phyloP scores from a whole-genome alignment of 2,113 vertebrate species.

The Periophthalmodon schlosseri region DNA sequence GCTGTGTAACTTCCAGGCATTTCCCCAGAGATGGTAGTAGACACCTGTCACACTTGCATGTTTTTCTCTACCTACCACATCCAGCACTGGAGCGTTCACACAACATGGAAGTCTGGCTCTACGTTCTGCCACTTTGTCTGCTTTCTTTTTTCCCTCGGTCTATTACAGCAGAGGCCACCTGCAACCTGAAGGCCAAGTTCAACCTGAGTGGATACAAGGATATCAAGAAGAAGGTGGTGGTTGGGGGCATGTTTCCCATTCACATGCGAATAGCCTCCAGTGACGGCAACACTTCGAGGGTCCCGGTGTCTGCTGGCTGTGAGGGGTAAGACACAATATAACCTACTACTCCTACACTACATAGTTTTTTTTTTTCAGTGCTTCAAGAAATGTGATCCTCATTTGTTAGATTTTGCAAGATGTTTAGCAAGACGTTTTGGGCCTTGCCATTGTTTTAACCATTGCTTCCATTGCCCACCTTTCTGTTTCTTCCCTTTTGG shows the following conservation, averaged over 20 bases:
- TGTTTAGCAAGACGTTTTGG: too few species aligned
- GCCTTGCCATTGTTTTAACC: too few species aligned
- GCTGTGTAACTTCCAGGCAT: neutral
- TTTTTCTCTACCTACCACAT: conserved; percentile 25
- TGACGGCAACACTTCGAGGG: conserved; percentile 73
- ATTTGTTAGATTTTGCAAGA: too few species aligned
- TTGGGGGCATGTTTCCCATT: conserved; percentile 84
- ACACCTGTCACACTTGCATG: conserved; percentile 56
- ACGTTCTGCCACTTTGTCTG: conserved; percentile 60
- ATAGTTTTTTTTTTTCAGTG: too few species aligned
- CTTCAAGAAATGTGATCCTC: too few species aligned
- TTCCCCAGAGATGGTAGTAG: conserved; percentile 59
- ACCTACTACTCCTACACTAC: neutral
- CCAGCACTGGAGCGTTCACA: conserved; percentile 19
- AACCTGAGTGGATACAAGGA: conserved; percentile 80
- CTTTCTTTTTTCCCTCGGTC: conserved; percentile 28
- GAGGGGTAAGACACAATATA: conserved; percentile 74
- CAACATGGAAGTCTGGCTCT: conserved; percentile 54
- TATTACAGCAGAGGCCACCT: conserved; percentile 45
- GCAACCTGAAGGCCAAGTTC: conserved; percentile 77
- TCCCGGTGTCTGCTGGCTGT: conserved; percentile 79
- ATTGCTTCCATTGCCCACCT: too few species aligned
- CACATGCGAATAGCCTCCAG: conserved; percentile 72
- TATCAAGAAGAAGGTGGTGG: conserved; percentile 77
- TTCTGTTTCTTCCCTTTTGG: too few species aligned